A percentile compares a stretch with the other conserved stretches of the same genome.
These are phyloP conservation scores for Rhea americana DNA, from an alignment of 2,113 vertebrate species.

Conservation along the genomic window DNA sequence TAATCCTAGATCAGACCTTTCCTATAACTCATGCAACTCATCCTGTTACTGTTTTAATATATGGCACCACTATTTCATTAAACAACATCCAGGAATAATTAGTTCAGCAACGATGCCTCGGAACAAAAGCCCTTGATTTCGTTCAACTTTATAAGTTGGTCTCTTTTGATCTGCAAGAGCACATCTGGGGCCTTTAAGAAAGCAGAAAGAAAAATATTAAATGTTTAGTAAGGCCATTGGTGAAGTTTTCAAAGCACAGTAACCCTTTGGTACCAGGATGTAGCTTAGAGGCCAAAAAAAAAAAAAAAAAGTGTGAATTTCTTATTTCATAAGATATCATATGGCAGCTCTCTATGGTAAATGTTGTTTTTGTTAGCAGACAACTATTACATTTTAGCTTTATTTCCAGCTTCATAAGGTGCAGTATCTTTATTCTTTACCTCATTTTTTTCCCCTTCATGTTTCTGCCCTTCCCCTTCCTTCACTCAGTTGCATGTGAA, in stretches of 20 bases:
- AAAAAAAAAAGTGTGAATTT: neutral
- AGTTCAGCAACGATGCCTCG: constrained; percentile 81
- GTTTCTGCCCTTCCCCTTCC: neutral
- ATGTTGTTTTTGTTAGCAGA: neutral
- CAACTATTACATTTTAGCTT: neutral
- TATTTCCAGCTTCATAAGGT: neutral
- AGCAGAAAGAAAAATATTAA: constrained; percentile 82
- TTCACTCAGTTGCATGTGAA: neutral
- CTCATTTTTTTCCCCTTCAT: rapidly evolving
- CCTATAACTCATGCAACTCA: constrained; percentile 80
- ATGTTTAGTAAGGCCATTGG: constrained; percentile 65
- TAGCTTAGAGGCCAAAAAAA: neutral
- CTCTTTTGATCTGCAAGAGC: constrained; percentile 82
- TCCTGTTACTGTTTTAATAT: constrained; percentile 81
- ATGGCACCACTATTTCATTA: constrained; percentile 82
- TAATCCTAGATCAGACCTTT: constrained; percentile 79
- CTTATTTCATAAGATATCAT: neutral
- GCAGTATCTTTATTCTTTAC: neutral
- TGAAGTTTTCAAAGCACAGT: constrained; percentile 67
- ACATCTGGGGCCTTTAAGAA: constrained; percentile 85
- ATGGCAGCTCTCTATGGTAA: neutral
- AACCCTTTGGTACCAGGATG: constrained; percentile 76
- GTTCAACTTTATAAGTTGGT: constrained; percentile 81
- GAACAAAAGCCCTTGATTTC: constrained; percentile 84
- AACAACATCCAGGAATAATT: constrained; percentile 86